Evolutionary conservation across 2,888 invertebrate species (phyloP).

Genomic region (Orthosia cruda): DNA sequence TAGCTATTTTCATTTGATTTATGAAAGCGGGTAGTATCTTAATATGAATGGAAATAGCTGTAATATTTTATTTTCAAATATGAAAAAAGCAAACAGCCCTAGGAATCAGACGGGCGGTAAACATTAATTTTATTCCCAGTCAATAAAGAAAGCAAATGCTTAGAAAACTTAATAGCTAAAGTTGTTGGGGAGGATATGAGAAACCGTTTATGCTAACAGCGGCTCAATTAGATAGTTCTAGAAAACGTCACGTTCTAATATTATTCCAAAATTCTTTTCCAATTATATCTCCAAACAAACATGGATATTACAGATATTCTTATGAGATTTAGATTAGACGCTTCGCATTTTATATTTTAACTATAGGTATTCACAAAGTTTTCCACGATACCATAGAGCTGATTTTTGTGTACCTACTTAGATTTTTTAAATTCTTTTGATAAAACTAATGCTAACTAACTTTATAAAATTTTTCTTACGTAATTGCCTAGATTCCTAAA

Average conservation of each 20-base stretch:
- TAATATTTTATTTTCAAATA: slow-evolving; percentile 1
- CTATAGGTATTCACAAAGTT: too few relatives aligned
- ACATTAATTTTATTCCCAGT: not conserved
- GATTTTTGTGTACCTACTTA: too few relatives aligned
- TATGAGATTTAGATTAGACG: too few relatives aligned
- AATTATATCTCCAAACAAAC: not conserved
- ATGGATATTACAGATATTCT: not conserved
- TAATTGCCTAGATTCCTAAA: not conserved
- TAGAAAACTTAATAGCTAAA: not conserved
- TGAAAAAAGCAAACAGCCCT: not conserved
- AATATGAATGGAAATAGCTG: not conserved
- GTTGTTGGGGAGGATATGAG: slow-evolving; percentile 18
- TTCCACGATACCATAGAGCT: too few relatives aligned
- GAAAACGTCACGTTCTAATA: not conserved
- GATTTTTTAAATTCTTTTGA: too few relatives aligned
- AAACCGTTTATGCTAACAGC: slow-evolving; percentile 18
- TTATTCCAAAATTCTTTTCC: not conserved
- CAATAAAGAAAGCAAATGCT: not conserved
- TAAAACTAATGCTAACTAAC: too few relatives aligned
- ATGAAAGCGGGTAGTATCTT: not conserved
- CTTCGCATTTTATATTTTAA: not conserved
- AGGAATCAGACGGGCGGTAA: not conserved
- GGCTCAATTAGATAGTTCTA: not conserved
- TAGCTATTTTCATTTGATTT: slow-evolving; percentile 2
- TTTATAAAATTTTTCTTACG: too few relatives aligned